A percentile compares a stretch with the other conserved stretches of the same genome.
Evolutionary conservation across 2,888 invertebrate genomes (phyloP).

Genomic region (Lasioglossum lativentre): DNA sequence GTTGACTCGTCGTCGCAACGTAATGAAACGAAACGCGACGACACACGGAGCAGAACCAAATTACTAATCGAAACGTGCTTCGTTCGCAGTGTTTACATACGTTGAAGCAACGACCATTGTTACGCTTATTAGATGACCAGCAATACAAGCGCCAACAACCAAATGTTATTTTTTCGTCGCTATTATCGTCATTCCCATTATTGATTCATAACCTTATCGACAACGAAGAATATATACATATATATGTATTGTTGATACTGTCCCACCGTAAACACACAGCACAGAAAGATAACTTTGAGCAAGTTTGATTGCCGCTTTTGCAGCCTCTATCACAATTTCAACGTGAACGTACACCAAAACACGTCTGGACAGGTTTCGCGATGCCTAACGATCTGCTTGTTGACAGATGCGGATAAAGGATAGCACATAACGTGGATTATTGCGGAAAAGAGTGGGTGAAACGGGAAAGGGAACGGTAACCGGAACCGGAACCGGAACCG

Average conservation of each 20-base stretch:
- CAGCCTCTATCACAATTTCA: not conserved
- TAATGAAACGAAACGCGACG: not conserved
- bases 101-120: not conserved
- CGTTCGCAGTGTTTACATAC: not conserved
- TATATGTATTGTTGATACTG: no score
- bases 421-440: constrained; percentile 31
- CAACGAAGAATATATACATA: no score
- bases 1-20: not conserved
- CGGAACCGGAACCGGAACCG: not conserved
- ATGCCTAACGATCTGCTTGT: constrained; percentile 33
- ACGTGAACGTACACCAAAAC: not conserved
- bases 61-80: not conserved
- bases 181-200: not conserved
- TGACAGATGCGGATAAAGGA: constrained; percentile 40
- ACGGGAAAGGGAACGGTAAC: not conserved
- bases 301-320: no score
- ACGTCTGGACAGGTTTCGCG: not conserved
- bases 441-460: constrained; percentile 34
- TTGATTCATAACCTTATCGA: no score
- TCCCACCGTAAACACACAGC: no score
- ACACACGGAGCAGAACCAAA: not conserved
- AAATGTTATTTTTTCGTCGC: not conserved
- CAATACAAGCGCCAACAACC: no score
- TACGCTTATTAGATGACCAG: not conserved
- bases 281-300: no score